phyloP scores from a whole-genome alignment of 2,113 vertebrate genomes.

The Cnemophilus loriae region DNA sequence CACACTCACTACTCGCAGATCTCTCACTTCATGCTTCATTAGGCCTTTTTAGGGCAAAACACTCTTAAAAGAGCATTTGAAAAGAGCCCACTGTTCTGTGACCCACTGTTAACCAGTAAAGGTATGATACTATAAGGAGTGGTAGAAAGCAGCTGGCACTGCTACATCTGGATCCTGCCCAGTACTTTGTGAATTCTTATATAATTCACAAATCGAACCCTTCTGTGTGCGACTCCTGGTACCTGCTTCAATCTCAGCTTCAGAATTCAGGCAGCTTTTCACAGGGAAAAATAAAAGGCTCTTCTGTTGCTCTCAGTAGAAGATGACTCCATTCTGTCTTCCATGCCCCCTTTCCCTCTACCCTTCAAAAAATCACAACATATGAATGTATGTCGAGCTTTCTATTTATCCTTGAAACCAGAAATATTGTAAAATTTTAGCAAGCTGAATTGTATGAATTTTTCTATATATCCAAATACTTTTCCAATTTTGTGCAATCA shows the following conservation, averaged over 20 bases:
- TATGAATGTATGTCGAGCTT: neutral
- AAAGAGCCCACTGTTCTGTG: neutral
- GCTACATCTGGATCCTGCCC: neutral
- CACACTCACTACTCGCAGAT: neutral
- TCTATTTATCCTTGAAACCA: neutral
- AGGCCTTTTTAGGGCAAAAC: neutral
- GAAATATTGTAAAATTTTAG: neutral
- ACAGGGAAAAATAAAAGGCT: neutral
- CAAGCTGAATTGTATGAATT: neutral
- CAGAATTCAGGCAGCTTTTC: neutral
- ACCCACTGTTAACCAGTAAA: neutral
- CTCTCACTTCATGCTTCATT: neutral
- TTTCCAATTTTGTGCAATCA: neutral
- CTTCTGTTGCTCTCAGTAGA: neutral
- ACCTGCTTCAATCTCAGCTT: neutral
- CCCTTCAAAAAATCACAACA: accelerated
- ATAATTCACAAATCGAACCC: accelerated
- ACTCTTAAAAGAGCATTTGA: neutral
- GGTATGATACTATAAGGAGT: neutral
- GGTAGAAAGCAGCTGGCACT: neutral
- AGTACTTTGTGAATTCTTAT: neutral
- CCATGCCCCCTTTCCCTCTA: neutral
- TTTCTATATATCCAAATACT: neutral
- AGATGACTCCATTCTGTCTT: neutral
- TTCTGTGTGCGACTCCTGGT: neutral